Conservation (phyloP, 23 tunicate genomes). For the Botrylloides violaceus region DNA sequence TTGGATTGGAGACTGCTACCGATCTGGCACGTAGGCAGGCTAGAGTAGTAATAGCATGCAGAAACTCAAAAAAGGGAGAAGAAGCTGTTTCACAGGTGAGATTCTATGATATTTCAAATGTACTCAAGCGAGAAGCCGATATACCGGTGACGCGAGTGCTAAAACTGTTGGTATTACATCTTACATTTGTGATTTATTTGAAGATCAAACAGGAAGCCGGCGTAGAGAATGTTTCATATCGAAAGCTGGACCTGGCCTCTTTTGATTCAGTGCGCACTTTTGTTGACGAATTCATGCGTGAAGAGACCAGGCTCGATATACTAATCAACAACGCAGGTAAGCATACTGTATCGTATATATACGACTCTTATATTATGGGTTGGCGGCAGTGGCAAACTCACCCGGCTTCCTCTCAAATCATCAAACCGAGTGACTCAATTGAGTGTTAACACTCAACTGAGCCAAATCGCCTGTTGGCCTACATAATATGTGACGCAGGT, state of each 20-base stretch:
- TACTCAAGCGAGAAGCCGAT: background rate
- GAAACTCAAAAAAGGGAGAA: background rate
- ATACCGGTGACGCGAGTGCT: too few relatives aligned
- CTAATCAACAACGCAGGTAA: conserved; percentile 26
- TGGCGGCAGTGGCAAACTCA: too few relatives aligned
- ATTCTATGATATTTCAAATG: background rate
- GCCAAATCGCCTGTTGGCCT: too few relatives aligned
- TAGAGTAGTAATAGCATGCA: conserved; percentile 12
- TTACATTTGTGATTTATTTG: too few relatives aligned
- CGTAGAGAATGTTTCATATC: background rate
- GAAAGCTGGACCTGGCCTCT: conserved; percentile 10
- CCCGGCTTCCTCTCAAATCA: too few relatives aligned
- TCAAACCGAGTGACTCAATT: too few relatives aligned
- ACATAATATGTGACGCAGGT: too few relatives aligned
- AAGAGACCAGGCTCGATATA: conserved; percentile 13
- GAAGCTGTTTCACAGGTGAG: background rate
- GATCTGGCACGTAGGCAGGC: conserved; percentile 11
- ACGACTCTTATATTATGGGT: too few relatives aligned
- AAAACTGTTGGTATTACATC: too few relatives aligned
- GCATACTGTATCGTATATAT: too few relatives aligned
- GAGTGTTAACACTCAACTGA: too few relatives aligned
- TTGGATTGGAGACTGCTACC: conserved; percentile 18
- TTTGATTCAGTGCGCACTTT: background rate
- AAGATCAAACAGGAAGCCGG: too few relatives aligned
- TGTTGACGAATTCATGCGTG: conserved; percentile 1